Conservation (phyloP, 2,888 invertebrate genomes). For the Pandemis heparana region DNA sequence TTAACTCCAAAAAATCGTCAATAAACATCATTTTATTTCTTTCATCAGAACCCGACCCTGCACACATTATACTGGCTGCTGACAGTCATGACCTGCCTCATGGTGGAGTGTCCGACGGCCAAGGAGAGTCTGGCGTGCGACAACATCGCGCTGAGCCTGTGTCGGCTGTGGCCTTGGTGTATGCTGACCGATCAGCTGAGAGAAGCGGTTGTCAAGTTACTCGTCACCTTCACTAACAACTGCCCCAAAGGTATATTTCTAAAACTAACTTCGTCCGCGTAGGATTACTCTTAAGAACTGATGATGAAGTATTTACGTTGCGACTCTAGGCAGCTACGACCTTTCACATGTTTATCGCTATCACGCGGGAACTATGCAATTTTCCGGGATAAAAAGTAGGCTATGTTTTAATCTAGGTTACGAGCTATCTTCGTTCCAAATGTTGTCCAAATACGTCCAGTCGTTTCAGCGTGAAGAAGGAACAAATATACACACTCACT, state of each 20-base stretch:
- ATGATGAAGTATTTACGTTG: too few relatives aligned
- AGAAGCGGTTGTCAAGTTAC: constrained; percentile 82
- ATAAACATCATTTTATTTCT: neutral
- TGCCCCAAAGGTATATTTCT: constrained; percentile 84
- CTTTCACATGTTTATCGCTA: too few relatives aligned
- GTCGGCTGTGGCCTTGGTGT: constrained; percentile 89
- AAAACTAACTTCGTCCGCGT: too few relatives aligned
- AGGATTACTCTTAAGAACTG: too few relatives aligned
- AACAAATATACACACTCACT: too few relatives aligned
- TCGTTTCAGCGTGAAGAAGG: too few relatives aligned
- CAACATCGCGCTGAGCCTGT: constrained; percentile 85
- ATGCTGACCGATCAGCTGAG: constrained; percentile 84
- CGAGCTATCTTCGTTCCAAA: too few relatives aligned
- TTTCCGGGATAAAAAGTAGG: too few relatives aligned
- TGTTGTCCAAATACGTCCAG: too few relatives aligned
- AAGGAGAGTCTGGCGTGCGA: constrained; percentile 85
- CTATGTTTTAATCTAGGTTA: too few relatives aligned
- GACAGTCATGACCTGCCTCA: constrained; percentile 85
- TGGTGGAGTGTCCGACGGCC: constrained; percentile 81
- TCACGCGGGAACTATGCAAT: too few relatives aligned
- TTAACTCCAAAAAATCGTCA: neutral
- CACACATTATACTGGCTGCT: constrained; percentile 85
- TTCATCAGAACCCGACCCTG: constrained; percentile 79
- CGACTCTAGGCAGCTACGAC: too few relatives aligned
- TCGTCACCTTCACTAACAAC: constrained; percentile 87